Evolutionary conservation across 2,113 vertebrate species (phyloP), one percentile per base, ranked within the genome.

Genomic region (Microcebus griseorufus): DNA sequence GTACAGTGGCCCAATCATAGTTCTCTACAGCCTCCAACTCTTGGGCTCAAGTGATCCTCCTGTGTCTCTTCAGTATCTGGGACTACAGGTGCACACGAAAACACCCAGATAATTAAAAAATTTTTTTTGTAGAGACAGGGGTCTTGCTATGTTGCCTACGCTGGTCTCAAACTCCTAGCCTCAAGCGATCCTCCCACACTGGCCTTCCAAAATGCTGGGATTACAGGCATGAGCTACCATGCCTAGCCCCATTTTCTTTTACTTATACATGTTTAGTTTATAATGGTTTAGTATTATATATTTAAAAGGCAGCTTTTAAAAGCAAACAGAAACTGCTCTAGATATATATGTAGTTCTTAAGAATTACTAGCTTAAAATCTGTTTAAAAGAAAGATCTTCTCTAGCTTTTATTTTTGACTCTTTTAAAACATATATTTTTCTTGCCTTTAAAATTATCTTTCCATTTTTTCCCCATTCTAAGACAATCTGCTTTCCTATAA

Each of bases 251-350:
- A 45, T 73, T 45, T 82, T 67, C 58, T 82, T 83, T 80, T 55
- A 72, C 58, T 94, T 70, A 88, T 6, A 87, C 14, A 86, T 45
- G 73, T 8, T 84, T 73, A 79, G 45, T 65, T 70, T 85, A 80
- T 1, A 90, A 80, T 3, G 80, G 39, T 64, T 88, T 69, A 67
- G 39, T 82, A 60, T 94, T 81, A 91, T 4, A 85, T 72, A 89
- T 89, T 80, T 27, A 79, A 80, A 89, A 90, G 37, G 11, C 17
- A 78, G 48, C 23, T 90, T 72, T 90, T 73, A 93, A 88, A 93
- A 84, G 39, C 34, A 78, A 93, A 60, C 18, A 90, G n/a, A 85
- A 85, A 73, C 20, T 58, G 37, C 37, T 39, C 13, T 48, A 32
- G 5, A 89, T 27, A 89, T 9, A 11, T 93, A 58, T 22, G 7